A percentile compares a stretch with the other conserved stretches of the same genome.
Conservation (phyloP, 2,113 vertebrate species). For the Isurus oxyrinchus region DNA sequence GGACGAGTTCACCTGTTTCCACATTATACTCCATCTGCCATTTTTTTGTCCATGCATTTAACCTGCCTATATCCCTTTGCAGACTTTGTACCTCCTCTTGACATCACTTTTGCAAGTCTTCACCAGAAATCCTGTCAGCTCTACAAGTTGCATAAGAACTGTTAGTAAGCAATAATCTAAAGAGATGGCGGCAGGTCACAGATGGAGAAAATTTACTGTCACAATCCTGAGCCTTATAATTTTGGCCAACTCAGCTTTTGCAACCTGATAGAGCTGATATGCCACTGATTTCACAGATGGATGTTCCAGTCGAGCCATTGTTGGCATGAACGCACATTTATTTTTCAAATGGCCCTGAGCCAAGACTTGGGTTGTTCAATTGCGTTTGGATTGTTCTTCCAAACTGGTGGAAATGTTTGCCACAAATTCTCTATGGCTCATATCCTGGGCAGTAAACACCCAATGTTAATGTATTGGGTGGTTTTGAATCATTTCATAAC, state of each 20-base stretch:
- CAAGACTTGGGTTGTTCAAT: neutral
- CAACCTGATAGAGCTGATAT: neutral
- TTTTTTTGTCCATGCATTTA: no score
- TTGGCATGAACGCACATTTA: neutral
- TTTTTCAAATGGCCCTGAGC: neutral
- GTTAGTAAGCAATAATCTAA: neutral
- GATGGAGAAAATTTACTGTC: neutral
- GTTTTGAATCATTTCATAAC: constrained; percentile 3
- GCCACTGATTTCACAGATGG: neutral
- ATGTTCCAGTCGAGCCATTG: neutral
- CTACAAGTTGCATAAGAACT: neutral
- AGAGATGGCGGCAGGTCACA: neutral
- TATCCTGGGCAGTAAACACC: neutral
- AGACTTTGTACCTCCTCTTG: no score
- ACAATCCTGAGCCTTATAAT: neutral
- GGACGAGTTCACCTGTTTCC: no score
- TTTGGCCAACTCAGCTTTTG: neutral
- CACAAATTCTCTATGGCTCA: neutral
- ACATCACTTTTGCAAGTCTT: neutral
- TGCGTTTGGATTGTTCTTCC: neutral
- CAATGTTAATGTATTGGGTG: neutral
- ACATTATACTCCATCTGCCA: no score
- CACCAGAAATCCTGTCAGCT: neutral
- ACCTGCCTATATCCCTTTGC: no score
- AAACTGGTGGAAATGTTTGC: neutral